phyloP scores from a whole-genome alignment of 2,797 vertebrate species.

The Enteromius unitaeniatus region DNA sequence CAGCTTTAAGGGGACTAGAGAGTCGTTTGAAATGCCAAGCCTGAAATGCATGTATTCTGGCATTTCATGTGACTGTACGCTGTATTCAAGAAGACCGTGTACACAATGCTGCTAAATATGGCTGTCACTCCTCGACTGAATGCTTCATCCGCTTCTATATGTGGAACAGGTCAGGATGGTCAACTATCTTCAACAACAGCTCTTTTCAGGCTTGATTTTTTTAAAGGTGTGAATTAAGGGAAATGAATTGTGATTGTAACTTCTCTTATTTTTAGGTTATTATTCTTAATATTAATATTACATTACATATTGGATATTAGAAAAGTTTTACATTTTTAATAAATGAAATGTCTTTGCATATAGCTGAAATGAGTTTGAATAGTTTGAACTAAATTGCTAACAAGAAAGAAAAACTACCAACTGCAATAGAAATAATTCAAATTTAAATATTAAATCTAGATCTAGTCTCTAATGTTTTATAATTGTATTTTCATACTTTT shows the following conservation, averaged over 20 bases:
- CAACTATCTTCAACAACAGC: not conserved
- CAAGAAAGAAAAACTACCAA: not conserved
- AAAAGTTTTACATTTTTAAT: no score
- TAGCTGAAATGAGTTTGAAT: not conserved
- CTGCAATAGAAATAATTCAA: not conserved
- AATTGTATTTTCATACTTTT: no score
- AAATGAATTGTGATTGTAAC: not conserved
- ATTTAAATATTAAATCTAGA: not conserved
- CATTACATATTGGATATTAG: not conserved
- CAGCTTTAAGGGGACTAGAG: constrained; percentile 11
- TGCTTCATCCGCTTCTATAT: not conserved
- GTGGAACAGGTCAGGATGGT: not conserved
- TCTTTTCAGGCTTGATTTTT: not conserved
- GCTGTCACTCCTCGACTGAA: not conserved
- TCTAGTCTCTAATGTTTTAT: not conserved
- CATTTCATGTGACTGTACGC: not conserved
- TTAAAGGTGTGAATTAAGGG: not conserved
- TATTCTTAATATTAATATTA: not conserved
- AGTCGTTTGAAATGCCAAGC: constrained; percentile 28
- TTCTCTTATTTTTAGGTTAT: not conserved
- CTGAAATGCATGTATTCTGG: constrained; percentile 22
- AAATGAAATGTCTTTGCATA: not conserved
- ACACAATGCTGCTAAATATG: not conserved
- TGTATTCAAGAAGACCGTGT: not conserved
- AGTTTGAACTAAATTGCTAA: not conserved